phyloP scores from a whole-genome alignment of 2,113 vertebrate species.

The Mormyrus iriodes region DNA sequence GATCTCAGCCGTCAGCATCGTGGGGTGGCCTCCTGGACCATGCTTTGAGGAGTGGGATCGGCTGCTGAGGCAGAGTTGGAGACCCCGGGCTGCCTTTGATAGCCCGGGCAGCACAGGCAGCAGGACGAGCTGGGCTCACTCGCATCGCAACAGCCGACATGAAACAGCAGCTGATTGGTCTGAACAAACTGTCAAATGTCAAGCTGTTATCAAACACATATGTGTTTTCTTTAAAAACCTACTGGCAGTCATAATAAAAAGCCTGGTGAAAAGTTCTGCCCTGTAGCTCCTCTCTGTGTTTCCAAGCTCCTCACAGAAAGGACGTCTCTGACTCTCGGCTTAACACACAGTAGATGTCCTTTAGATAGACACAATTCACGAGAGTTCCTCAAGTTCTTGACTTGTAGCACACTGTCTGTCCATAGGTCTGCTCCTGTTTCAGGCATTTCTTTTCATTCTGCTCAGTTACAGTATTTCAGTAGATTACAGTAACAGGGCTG shows the following conservation, averaged over 20 bases:
- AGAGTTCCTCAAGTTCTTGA: neutral
- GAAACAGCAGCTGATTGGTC: constrained; percentile 55
- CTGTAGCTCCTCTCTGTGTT: constrained; percentile 27
- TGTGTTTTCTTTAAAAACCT: constrained; percentile 57
- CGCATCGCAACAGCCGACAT: constrained; percentile 41
- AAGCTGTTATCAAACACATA: constrained; percentile 59
- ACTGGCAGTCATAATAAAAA: constrained; percentile 44
- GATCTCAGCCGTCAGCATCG: neutral
- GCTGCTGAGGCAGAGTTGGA: neutral
- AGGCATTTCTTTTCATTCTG: neutral
- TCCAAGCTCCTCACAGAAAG: neutral
- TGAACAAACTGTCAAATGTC: constrained; percentile 68
- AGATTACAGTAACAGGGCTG: neutral
- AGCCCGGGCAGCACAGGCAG: constrained; percentile 32
- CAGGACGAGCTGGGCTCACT: constrained; percentile 51
- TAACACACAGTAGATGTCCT: neutral
- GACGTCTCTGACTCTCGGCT: neutral
- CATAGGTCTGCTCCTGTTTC: neutral
- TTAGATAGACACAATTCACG: neutral
- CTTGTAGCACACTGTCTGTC: neutral
- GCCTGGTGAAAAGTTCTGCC: constrained; percentile 49
- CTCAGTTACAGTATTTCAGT: neutral
- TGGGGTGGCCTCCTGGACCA: neutral
- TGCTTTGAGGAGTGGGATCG: neutral
- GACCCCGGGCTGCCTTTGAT: constrained; percentile 46